Evolutionary conservation across 1,140 invertebrate species (phyloP), one percentile per base, ranked within the genome.

Genomic region (Zophobas morio): DNA sequence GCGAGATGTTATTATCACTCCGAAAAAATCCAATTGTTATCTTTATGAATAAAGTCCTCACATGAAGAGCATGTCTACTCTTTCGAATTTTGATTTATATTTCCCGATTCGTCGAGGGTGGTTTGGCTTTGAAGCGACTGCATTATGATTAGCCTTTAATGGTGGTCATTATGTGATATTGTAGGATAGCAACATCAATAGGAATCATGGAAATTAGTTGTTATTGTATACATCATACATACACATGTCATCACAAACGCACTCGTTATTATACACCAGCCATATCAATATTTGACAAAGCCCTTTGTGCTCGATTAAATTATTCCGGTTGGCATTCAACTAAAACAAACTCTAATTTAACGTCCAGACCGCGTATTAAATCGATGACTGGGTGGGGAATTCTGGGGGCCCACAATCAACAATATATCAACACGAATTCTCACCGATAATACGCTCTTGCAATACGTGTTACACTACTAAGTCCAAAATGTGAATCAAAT

Each of bases 201-300:
- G 80, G 53, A 79, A 78, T 76, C 76, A 80, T 79, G 80, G 77
- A 81, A 81, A 81, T 81, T 81, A 80, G 78, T 79, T 79, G 77
- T 80, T 81, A 81, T 81, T 81, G 77, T 81, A 77, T 73, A 78
- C 70, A 78, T 40, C 39, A 70, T 32, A 75, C 57, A 70, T 56
- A 70, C 46, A 78, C 77, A 77, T 77, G 75, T 78, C 77, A 75
- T 75, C 73, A 78, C 57, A 60, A 71, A 75, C 66, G 60, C 72
- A 74, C 8, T 66, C 72, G 39, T 78, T 56, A 74, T 70, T 78
- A 75, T 75, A 74, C 70, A 66, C 39, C 53, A 53, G 39, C 77
- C 73, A 75, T 78, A 78, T 78, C 77, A 78, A 78, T 78, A 78
- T 78, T 78, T 78, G 77, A 78, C 77, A 78, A 78, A 78, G 63